phyloP scores from a whole-genome alignment of 2,113 vertebrate species.

The Macrotis lagotis region DNA sequence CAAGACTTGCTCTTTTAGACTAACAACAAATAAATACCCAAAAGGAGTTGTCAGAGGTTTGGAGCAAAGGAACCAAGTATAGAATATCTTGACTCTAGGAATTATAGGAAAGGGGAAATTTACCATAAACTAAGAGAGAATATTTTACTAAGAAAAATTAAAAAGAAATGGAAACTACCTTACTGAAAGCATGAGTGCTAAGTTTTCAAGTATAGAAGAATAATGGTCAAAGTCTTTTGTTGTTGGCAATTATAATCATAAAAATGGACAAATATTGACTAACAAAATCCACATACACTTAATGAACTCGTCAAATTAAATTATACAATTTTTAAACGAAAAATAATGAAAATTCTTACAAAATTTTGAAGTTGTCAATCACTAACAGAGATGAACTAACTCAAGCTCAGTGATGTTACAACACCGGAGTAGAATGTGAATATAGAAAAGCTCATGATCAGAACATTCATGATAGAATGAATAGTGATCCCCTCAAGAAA shows the following conservation, averaged over 20 bases:
- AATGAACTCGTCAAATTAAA: slow-evolving; percentile 60
- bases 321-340: slow-evolving; percentile 22
- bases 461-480: not conserved
- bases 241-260: slow-evolving; percentile 60
- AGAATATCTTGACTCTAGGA: not conserved
- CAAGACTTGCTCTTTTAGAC: not conserved
- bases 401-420: not conserved
- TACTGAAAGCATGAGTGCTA: slow-evolving; percentile 52
- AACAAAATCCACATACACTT: slow-evolving; percentile 69
- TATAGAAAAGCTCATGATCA: not conserved
- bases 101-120: not conserved
- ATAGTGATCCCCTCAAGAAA: not conserved
- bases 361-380: slow-evolving; percentile 48
- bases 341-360: not conserved
- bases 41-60: not conserved
- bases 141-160: not conserved
- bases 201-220: slow-evolving; percentile 56
- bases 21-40: not conserved
- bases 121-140: not conserved
- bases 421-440: not conserved
- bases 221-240: slow-evolving; percentile 54
- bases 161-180: slow-evolving; percentile 4
- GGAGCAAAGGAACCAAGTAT: not conserved
- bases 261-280: slow-evolving; percentile 62
- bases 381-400: slow-evolving; percentile 50